Conservation (phyloP, 92 coral and sea anemone genomes). For the Porites lobata region DNA sequence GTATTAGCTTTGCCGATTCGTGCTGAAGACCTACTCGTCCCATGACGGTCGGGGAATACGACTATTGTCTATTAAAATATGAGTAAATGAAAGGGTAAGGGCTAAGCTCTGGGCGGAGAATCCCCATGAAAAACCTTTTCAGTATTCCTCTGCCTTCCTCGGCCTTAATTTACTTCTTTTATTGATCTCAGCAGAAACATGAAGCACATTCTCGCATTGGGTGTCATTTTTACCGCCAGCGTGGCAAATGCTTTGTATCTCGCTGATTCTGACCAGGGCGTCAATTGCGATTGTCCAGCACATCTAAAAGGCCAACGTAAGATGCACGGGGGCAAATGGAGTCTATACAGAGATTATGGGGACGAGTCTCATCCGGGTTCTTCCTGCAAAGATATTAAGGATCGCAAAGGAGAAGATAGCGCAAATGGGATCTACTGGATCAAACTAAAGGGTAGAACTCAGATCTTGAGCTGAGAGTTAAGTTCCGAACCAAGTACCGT, state of each 20-base stretch:
- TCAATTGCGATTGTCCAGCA: conserved; percentile 5
- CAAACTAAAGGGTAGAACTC: conserved; percentile 5
- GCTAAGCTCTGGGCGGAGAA: too few relatives aligned
- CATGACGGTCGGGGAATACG: too few relatives aligned
- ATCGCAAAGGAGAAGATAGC: not conserved
- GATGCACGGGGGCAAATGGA: conserved; percentile 1
- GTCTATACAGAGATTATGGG: not conserved
- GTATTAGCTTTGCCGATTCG: too few relatives aligned
- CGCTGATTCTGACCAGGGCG: not conserved
- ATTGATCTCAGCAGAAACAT: not conserved
- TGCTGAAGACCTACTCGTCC: too few relatives aligned
- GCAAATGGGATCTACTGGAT: conserved; percentile 30
- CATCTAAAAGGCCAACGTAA: not conserved
- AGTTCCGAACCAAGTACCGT: too few relatives aligned
- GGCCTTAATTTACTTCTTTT: too few relatives aligned
- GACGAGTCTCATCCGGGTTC: not conserved
- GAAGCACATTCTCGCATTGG: not conserved
- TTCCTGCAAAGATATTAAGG: conserved; percentile 23
- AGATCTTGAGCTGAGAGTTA: not conserved
- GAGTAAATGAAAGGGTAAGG: too few relatives aligned
- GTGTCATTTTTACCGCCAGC: not conserved
- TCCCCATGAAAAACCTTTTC: too few relatives aligned
- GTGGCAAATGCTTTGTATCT: not conserved
- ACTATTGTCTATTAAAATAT: too few relatives aligned
- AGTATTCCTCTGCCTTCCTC: too few relatives aligned